Percentiles rank a stretch among this genome's conserved stretches.
Evolutionary conservation across 2,113 vertebrate genomes (phyloP).

Genomic region (Planiliza haematocheilus): DNA sequence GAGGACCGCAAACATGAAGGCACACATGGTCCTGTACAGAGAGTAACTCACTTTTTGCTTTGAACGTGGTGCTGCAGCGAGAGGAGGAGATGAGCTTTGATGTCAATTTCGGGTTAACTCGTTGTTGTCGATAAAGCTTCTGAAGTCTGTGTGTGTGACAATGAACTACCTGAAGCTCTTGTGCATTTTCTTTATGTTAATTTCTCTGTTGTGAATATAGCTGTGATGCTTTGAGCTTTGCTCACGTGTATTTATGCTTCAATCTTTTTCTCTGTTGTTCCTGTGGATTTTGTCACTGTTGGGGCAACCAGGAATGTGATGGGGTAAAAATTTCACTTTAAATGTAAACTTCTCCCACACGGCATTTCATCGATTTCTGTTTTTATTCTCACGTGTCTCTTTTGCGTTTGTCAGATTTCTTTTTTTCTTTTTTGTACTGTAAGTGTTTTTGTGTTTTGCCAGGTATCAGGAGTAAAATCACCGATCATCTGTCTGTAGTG

Average conservation of each 20-base stretch:
- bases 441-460: conserved; percentile 24
- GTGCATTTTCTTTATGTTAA: conserved; percentile 60
- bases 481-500: neutral
- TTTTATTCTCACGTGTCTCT: neutral
- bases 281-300: conserved; percentile 86
- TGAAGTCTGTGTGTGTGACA: conserved; percentile 27
- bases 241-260: conserved; percentile 76
- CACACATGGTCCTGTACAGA: neutral
- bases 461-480: neutral
- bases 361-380: conserved; percentile 17
- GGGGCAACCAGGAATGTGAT: conserved; percentile 87
- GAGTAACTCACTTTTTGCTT: conserved; percentile 11
- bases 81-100: neutral
- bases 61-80: neutral
- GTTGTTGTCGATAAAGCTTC: neutral
- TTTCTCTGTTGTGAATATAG: conserved; percentile 81
- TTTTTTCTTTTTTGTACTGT: neutral
- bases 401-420: neutral
- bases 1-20: conserved; percentile 6
- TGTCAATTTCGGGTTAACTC: conserved; percentile 15
- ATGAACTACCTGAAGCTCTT: conserved; percentile 37
- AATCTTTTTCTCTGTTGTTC: conserved; percentile 83
- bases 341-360: conserved; percentile 48
- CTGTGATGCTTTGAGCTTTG: conserved; percentile 71
- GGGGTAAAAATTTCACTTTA: conserved; percentile 84